Evolutionary conservation across 2,888 invertebrate genomes (phyloP), one percentile per base, ranked within the genome.

Genomic region (Drosophila antonietae): DNA sequence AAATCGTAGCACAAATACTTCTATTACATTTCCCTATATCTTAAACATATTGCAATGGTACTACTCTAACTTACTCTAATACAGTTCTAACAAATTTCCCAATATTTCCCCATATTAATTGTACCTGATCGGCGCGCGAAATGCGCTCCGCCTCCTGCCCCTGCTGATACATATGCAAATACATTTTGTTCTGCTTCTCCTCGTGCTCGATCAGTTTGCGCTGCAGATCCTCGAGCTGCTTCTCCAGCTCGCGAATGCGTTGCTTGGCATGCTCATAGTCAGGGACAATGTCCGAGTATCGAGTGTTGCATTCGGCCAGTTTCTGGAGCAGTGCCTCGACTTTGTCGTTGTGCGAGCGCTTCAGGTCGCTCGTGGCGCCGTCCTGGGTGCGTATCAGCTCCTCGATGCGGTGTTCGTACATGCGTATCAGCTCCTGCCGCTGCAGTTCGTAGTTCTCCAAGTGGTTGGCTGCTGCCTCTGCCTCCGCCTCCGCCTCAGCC

Each of bases 131-230:
- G 83, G 95, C 94, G 73, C 94, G 94, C 89, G 96, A 95, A 91
- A 95, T 94, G 88, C 95, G 95, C 58, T 96, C 96, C n/a, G 96
- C 96, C 91, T 96, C 96, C 88, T 96, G 95, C 37, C 96, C 96
- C 93, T 97, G 96, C 88, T 95, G 95, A 93, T 96, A 96, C 96
- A 97, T 96, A 92, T 97, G 95, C 91, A 97, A 93, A 93, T 97
- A 97, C 93, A 95, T 95, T 86, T 96, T 94, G 86, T 95, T 95
- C 87, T 96, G 96, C 78, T 95, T 95, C 80, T 94, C 95, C 82
- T 96, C 96, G 74, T 96, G 95, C 58, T 96, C 96, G 69, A 94
- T 93, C 37, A 96, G 92, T 84, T 95, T 95, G 65, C 94, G 94
- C 89, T 95, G 95, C 58, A 95, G 94, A 69, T 95, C 95, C 84